Evolutionary conservation across 2,113 vertebrate genomes (phyloP), one percentile per base, ranked within the genome.

Genomic region (Hyaena hyaena): DNA sequence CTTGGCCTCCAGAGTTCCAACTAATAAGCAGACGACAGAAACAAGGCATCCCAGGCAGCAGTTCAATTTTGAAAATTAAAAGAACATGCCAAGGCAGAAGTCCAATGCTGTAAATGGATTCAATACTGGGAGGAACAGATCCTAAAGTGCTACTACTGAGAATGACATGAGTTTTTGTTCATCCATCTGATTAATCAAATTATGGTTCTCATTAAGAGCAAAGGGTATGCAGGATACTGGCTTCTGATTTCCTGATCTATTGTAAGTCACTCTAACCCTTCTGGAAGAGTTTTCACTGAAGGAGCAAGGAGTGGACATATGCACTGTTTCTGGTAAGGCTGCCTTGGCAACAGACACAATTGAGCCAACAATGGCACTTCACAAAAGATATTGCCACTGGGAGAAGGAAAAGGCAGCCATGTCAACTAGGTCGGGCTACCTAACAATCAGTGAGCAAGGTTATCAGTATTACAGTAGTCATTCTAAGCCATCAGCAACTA

Each of bases 141-240:
- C 43, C n/a, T 68, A 43, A 90, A 96, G 28, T 77, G n/a, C 50
- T 96, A 66, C 76, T 79, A 45, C 77, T 63, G 88, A 81, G 55
- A 81, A 88, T 63, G 55, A 76, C 26, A 77, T 43, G 68, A 88
- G 58, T 68, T 97, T 97, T 85, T 96, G 45, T 86, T 94, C 77
- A 91, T 74, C 53, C 82, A 95, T 91, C 66, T 97, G 95, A 97
- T 96, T 96, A 96, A 97, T 97, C 71, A 87, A 94, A 94, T 94
- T 63, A 83, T 81, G 31, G 35, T 85, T 93, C 90, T 96, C 94
- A 96, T 88, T 96, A 93, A 92, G 35, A 92, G 61, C 35, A 85
- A 85, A 93, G 14, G 16, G 48, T 85, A 68, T 90, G 85, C 77
- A 96, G 82, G 93, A 71, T 43, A 48, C 48, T 97, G 93, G 53